A percentile compares a stretch with the other conserved stretches of the same genome.
phyloP scores from a whole-genome alignment of 2,113 vertebrate species.

The western clawed frog (Xenopus tropicalis) region DNA sequence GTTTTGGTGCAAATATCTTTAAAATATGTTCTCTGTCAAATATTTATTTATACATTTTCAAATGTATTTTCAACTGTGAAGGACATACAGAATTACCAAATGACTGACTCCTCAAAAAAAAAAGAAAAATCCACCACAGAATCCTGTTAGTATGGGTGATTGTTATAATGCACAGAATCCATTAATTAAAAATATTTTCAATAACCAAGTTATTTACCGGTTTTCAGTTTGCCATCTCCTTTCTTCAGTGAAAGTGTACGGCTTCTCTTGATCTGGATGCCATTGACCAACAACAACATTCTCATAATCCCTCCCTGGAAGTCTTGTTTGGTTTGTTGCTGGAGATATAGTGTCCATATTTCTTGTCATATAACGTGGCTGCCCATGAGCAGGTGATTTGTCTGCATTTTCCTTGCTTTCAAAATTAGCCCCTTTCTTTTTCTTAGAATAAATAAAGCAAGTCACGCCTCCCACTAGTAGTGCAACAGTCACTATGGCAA shows the following conservation, averaged over 20 bases:
- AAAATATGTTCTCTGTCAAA: too few species aligned
- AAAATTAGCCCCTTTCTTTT: background rate
- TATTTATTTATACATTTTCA: too few species aligned
- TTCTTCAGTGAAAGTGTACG: fast-evolving
- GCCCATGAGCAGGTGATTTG: background rate
- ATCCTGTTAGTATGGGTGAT: too few species aligned
- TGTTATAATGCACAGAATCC: too few species aligned
- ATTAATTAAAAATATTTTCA: too few species aligned
- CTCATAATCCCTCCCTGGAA: slow-evolving; percentile 48
- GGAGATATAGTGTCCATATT: fast-evolving
- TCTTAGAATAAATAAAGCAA: slow-evolving; percentile 3
- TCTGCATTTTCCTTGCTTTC: background rate
- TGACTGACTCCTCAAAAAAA: too few species aligned
- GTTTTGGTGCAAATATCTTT: too few species aligned
- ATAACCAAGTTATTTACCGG: background rate
- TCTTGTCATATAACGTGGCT: slow-evolving; percentile 51
- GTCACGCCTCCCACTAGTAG: background rate
- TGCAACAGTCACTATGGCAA: background rate
- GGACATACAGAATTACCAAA: too few species aligned
- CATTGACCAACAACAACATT: slow-evolving; percentile 53
- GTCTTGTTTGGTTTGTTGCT: fast-evolving
- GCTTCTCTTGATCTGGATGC: fast-evolving
- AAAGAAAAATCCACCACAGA: too few species aligned
- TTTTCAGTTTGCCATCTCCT: background rate
- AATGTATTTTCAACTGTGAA: too few species aligned